These are phyloP conservation scores for Cottoperca gobio DNA, from an alignment of 2,797 vertebrate genomes.

Conservation along the genomic window DNA sequence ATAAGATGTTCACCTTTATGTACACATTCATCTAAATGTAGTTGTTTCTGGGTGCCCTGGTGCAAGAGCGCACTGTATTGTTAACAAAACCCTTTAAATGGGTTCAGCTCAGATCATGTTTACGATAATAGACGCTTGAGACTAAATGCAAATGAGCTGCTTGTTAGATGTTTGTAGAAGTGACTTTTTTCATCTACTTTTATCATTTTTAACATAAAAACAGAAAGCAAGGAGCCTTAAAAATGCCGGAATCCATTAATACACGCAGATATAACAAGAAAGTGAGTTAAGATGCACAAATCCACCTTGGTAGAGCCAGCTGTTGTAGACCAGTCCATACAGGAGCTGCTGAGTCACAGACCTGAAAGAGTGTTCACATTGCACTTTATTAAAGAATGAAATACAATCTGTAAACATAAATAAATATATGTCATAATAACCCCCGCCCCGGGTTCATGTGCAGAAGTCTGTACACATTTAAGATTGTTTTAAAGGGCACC, in stretches of 20 bases:
- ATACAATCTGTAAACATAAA: constrained; percentile 23
- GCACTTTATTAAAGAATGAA: constrained; percentile 31
- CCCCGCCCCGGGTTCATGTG: neutral
- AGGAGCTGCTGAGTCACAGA: constrained; percentile 95
- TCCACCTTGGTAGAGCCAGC: constrained; percentile 93
- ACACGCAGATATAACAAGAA: neutral
- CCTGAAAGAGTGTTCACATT: constrained; percentile 80
- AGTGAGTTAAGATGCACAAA: neutral
- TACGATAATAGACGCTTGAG: neutral
- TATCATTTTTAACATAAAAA: neutral
- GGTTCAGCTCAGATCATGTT: neutral
- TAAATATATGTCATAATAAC: constrained; percentile 39
- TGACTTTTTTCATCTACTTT: neutral
- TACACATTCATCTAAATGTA: neutral
- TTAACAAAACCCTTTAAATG: neutral
- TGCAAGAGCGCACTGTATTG: neutral
- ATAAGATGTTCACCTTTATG: neutral
- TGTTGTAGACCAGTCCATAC: constrained; percentile 91
- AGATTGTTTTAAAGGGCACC: constrained; percentile 33
- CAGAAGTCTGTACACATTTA: constrained; percentile 12
- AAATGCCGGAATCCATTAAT: neutral
- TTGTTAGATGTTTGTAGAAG: neutral
- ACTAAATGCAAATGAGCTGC: constrained; percentile 10
- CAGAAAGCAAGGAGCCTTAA: neutral
- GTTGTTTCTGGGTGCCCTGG: neutral